Evolutionary conservation across 2,797 vertebrate genomes (phyloP).

Genomic region (Gila robusta): DNA sequence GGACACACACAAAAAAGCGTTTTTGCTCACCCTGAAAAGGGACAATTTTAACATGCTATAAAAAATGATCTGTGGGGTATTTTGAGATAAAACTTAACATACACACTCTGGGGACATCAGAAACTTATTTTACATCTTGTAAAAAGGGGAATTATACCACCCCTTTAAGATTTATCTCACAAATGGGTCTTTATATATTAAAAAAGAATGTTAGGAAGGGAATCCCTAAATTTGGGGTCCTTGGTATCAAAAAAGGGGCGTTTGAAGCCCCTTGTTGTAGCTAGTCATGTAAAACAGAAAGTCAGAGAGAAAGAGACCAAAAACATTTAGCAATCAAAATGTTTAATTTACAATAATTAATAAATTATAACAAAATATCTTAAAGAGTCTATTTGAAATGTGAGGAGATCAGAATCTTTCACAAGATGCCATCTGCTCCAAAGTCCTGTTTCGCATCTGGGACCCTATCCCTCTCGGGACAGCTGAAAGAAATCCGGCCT

Average conservation of each 20-base stretch:
- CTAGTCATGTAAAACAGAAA: neutral
- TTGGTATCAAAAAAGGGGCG: neutral
- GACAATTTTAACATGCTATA: too few relatives aligned
- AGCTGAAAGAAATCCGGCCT: slow-evolving; percentile 77
- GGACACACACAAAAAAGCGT: too few relatives aligned
- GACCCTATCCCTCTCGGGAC: slow-evolving; percentile 61
- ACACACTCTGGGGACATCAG: too few relatives aligned
- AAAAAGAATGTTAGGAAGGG: neutral
- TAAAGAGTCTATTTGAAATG: slow-evolving; percentile 53
- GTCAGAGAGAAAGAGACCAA: neutral
- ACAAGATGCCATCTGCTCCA: slow-evolving; percentile 75
- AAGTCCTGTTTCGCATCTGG: slow-evolving; percentile 53
- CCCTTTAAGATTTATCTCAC: neutral
- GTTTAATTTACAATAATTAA: slow-evolving; percentile 51
- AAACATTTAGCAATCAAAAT: slow-evolving; percentile 8
- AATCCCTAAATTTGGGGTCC: neutral
- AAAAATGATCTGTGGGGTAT: too few relatives aligned
- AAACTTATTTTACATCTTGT: too few relatives aligned
- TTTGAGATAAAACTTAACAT: too few relatives aligned
- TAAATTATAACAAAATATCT: slow-evolving; percentile 60
- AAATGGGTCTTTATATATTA: neutral
- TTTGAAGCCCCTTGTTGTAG: neutral
- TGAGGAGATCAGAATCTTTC: slow-evolving; percentile 42
- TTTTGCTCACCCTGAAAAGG: too few relatives aligned
- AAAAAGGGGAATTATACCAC: too few relatives aligned